Percentiles rank a stretch among this genome's conserved stretches.
These are phyloP conservation scores for Tautogolabrus adspersus DNA, from an alignment of 2,113 vertebrate genomes.

Conservation along the genomic window DNA sequence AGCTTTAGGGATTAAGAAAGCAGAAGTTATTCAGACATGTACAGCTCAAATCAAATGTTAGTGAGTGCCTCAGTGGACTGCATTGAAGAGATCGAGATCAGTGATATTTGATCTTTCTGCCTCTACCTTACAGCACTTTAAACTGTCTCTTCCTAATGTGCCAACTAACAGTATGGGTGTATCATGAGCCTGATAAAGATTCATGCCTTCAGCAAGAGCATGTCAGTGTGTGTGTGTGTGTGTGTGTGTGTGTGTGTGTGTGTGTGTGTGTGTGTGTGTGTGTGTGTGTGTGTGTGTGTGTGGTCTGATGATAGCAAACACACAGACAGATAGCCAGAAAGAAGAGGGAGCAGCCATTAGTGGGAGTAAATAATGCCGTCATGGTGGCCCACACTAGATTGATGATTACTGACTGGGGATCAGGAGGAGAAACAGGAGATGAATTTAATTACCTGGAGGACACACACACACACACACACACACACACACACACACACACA, in stretches of 20 bases:
- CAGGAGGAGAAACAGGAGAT: constrained; percentile 74
- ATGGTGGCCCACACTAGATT: constrained; percentile 80
- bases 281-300: constrained; percentile 1
- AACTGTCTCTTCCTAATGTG: constrained; percentile 4
- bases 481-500: constrained; percentile 46
- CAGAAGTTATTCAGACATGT: constrained; percentile 2
- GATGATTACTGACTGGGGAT: constrained; percentile 80
- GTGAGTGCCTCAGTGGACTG: background rate
- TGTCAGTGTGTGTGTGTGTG: constrained; percentile 11
- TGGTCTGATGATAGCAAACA: constrained; percentile 56
- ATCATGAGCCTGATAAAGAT: constrained; percentile 21
- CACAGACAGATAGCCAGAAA: constrained; percentile 71
- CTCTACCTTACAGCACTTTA: constrained; percentile 22
- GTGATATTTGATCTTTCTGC: constrained; percentile 6
- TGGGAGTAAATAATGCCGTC: constrained; percentile 86
- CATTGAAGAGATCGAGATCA: constrained; percentile 11
- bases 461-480: constrained; percentile 62
- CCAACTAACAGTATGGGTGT: constrained; percentile 21
- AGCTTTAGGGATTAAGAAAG: constrained; percentile 3
- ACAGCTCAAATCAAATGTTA: background rate
- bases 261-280: constrained; percentile 11
- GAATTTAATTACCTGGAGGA: constrained; percentile 86
- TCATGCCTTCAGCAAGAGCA: constrained; percentile 26
- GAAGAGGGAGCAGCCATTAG: constrained; percentile 82
- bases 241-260: background rate